Evolutionary conservation across 2,888 invertebrate genomes (phyloP), one percentile per base, ranked within the genome.

Genomic region (Brachylomia viminalis): DNA sequence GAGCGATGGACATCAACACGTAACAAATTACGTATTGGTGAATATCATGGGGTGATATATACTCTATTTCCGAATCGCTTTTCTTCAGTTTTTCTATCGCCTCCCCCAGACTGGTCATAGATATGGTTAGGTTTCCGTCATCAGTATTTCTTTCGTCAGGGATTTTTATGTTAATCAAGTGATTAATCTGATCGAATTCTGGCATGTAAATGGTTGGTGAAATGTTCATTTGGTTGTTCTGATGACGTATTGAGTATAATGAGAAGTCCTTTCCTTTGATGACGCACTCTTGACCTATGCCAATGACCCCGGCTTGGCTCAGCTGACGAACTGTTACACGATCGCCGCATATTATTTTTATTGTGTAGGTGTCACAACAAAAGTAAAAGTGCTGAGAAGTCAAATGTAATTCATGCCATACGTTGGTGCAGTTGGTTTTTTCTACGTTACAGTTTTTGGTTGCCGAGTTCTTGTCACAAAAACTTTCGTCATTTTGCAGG

Each of bases 321-420:
- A 72, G 65, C 72, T 72, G 65, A 30, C 15, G 64, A 42, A 72
- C 62, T 20, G 64, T 72, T n/a, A 72, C 65, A 1, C 45, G 56
- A 45, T 65, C 65, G 27, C 30, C 56, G 38, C 65, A 72, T 72
- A 72, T 65, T 49, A 72, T 65, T 65, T 56, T 54, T 56, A 72
- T 64, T 27, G 56, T 45, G 30, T 72, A n/a, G n/a, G n/a, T n/a
- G n/a, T n/a, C n/a, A n/a, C n/a, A n/a, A 56, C 65, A 72, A 61
- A 65, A 72, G 17, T 65, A 72, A 42, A 72, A 65, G 7, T 72
- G 38, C 10, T 30, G 27, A 58, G 27, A 58, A 30, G 30, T 58
- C 15, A 58, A 58, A 30, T 58, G 27, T 58, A 72, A 65, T 56
- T 66, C 72, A 11, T n/a, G 15, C 66, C 66, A 66, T n/a, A n/a